These are phyloP conservation scores for Aporophyla nigra DNA, from an alignment of 2,888 invertebrate species.

Conservation along the genomic window DNA sequence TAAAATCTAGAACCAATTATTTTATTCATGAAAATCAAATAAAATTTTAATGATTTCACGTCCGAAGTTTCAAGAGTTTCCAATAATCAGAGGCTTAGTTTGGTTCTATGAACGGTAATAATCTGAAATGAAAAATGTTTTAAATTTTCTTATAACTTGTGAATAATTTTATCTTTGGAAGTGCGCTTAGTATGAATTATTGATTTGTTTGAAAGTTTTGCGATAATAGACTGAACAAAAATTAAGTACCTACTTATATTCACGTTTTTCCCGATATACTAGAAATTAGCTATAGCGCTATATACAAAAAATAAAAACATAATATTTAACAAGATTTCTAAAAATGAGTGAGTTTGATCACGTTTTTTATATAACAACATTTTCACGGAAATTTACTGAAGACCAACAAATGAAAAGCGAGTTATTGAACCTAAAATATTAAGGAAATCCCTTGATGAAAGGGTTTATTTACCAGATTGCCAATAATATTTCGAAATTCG, in stretches of 20 bases:
- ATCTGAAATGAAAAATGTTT: conserved; percentile 21
- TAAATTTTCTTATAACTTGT: conserved; percentile 8
- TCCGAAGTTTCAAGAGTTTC: conserved; percentile 5
- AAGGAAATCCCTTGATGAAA: conserved; percentile 3
- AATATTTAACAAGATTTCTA: not conserved
- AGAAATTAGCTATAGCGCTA: not conserved
- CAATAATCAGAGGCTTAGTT: conserved; percentile 14
- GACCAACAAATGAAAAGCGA: conserved; percentile 22
- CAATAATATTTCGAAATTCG: not conserved
- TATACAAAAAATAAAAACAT: not conserved
- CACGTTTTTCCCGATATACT: not conserved
- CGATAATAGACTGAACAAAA: not conserved
- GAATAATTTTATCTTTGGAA: conserved; percentile 16
- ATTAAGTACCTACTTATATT: too few relatives aligned
- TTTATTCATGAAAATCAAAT: not conserved
- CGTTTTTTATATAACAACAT: not conserved
- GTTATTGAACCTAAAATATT: conserved; percentile 26
- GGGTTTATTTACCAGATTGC: conserved; percentile 21
- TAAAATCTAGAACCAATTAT: not conserved
- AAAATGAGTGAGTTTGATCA: not conserved
- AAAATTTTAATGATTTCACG: conserved; percentile 11
- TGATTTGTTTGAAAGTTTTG: not conserved
- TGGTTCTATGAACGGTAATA: conserved; percentile 5
- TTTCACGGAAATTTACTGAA: conserved; percentile 6
- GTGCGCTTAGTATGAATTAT: conserved; percentile 11